Base-by-base conservation (phyloP, 2,797 vertebrate genomes). In the Syngnathus acus region DNA sequence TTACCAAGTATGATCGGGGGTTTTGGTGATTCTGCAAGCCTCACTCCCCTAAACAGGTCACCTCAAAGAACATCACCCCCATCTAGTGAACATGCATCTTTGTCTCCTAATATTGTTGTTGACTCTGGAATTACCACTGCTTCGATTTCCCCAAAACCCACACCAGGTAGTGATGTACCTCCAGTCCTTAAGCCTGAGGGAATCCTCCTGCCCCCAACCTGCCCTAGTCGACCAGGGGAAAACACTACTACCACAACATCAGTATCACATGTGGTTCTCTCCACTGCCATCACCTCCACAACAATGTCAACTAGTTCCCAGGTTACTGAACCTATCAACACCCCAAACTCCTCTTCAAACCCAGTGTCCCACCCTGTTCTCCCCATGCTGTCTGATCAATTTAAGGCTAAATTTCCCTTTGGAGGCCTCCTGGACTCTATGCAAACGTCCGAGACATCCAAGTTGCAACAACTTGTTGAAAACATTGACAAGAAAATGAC, bases 401-500 rank as follows among this genome's bases (percentile, higher is more conserved):
- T 97, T 80, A 98, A 97, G 84, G 96, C 96, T 68, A 98, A 97
- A 82, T 99, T 99, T 82, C 97, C 96, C 5, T 99, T 99, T 3
- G 96, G 97, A 19, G 97, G 97, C 80, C 95, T 99, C 76, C 90
- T 99, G 51, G 97, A 99, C 90, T 98, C 97, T 91, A 98, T 99
- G 97, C 97, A 98, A 94, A 99, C 97, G 0, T 99, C 97, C 65
- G 97, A 99, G 89, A 99, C 97, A 81, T 99, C 97, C 73, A 99
- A 99, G 82, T 88, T 99, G 65, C 97, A 99, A 89, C 96, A 99
- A 84, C 88, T 99, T 71, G 97, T 99, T 64, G 97, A 99, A 87
- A 99, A 99, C 84, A 99, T 99, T 73, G 97, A 99, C 88, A 99
- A 98, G 89, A 99, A 98, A 88, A 97, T 98, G 95, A 95, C 95